Evolutionary conservation across 2,888 invertebrate species (phyloP).

Genomic region (Microchrysa polita): DNA sequence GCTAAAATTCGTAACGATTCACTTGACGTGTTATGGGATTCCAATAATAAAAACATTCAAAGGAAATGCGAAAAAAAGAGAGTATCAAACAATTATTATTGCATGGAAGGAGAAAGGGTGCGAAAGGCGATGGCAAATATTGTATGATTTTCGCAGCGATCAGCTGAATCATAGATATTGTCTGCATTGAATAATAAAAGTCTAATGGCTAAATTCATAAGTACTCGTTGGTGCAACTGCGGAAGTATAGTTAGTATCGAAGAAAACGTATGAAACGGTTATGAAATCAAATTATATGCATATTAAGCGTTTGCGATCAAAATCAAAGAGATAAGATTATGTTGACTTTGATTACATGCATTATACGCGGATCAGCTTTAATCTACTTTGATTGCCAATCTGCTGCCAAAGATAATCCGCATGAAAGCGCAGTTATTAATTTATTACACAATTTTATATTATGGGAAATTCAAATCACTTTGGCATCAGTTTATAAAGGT

Average conservation of each 20-base stretch:
- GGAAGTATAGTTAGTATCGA: neutral
- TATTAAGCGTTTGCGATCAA: neutral
- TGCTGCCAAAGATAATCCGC: neutral
- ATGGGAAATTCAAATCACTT: too few species aligned
- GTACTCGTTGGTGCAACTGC: neutral
- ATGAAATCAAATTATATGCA: neutral
- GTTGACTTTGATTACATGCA: neutral
- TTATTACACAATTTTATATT: too few species aligned
- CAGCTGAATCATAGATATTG: too few species aligned
- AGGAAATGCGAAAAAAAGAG: too few species aligned
- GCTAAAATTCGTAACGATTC: neutral
- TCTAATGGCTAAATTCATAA: neutral
- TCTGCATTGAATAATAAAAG: too few species aligned
- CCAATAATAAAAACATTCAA: too few species aligned
- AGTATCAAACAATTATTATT: too few species aligned
- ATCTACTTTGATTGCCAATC: conserved; percentile 7
- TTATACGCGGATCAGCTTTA: neutral
- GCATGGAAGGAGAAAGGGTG: too few species aligned
- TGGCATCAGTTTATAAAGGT: too few species aligned
- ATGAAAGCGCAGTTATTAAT: neutral
- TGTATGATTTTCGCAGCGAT: too few species aligned
- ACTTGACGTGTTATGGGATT: too few species aligned
- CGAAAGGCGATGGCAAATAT: too few species aligned
- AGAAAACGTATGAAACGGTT: neutral
- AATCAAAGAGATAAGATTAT: neutral